These are phyloP conservation scores for Perdita meconis DNA, from an alignment of 2,888 invertebrate genomes.

Conservation along the genomic window DNA sequence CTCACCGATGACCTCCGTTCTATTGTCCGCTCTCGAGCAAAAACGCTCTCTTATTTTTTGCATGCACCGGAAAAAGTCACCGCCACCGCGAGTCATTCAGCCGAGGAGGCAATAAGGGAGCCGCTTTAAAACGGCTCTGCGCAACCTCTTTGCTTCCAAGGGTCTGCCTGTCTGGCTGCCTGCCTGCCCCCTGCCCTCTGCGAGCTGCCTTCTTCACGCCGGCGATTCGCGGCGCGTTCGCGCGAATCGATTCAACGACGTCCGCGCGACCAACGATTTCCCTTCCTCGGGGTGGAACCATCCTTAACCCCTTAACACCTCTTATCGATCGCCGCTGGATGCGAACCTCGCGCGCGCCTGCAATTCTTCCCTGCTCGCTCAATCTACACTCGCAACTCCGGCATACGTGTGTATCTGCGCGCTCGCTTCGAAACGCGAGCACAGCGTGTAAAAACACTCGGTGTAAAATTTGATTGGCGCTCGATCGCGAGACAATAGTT, in stretches of 20 bases:
- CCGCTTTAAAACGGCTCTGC: constrained; percentile 36
- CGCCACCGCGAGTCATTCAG: constrained; percentile 49
- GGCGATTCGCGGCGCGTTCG: neutral
- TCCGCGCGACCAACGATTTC: neutral
- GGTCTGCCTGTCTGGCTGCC: constrained; percentile 1
- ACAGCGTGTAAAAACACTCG: too few species aligned
- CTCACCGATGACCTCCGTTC: constrained; percentile 79
- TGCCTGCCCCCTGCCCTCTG: too few species aligned
- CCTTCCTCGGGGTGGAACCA: neutral
- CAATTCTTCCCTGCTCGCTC: too few species aligned
- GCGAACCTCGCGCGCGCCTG: too few species aligned
- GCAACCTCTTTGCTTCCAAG: constrained; percentile 31
- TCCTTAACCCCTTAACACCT: too few species aligned
- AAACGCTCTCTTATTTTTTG: constrained; percentile 77
- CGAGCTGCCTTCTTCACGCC: neutral
- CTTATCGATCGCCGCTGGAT: too few species aligned
- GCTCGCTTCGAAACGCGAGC: too few species aligned
- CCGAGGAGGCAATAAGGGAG: constrained; percentile 47
- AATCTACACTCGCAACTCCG: too few species aligned
- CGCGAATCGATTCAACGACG: constrained; percentile 29
- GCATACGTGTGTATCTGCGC: too few species aligned
- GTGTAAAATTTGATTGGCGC: neutral
- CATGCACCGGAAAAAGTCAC: constrained; percentile 73
- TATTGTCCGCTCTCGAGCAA: constrained; percentile 79
- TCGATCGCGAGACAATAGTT: neutral